Evolutionary conservation across 2,113 vertebrate species (phyloP).

Genomic region (Pterocles orientalis): DNA sequence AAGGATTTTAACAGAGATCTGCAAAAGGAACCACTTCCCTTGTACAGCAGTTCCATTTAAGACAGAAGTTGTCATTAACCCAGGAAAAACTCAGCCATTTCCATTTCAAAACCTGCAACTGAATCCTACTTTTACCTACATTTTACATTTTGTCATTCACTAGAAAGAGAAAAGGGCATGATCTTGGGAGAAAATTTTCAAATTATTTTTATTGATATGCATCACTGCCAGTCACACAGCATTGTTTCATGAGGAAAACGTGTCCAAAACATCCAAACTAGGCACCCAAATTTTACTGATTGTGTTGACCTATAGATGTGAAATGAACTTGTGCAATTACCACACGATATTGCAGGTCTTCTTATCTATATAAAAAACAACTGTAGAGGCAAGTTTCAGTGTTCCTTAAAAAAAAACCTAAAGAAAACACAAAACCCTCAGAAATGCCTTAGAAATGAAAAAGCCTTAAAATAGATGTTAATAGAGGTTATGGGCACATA

Average conservation of each 20-base stretch:
- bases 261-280: neutral
- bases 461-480: neutral
- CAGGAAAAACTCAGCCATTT: neutral
- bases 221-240: neutral
- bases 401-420: neutral
- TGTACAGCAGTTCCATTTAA: neutral
- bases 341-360: neutral
- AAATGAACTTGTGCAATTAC: neutral
- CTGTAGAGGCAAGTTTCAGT: neutral
- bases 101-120: neutral
- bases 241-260: neutral
- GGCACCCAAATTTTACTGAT: neutral
- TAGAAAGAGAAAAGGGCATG: neutral
- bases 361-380: neutral
- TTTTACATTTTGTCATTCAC: neutral
- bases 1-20: neutral
- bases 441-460: neutral
- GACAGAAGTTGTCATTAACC: neutral
- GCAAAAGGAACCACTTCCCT: neutral
- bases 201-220: neutral
- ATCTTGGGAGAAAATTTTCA: neutral
- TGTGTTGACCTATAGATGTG: neutral
- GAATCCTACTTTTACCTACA: neutral
- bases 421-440: neutral
- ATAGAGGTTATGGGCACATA: neutral